phyloP scores from a whole-genome alignment of 2,797 vertebrate genomes.

The Molossus alvarezi region DNA sequence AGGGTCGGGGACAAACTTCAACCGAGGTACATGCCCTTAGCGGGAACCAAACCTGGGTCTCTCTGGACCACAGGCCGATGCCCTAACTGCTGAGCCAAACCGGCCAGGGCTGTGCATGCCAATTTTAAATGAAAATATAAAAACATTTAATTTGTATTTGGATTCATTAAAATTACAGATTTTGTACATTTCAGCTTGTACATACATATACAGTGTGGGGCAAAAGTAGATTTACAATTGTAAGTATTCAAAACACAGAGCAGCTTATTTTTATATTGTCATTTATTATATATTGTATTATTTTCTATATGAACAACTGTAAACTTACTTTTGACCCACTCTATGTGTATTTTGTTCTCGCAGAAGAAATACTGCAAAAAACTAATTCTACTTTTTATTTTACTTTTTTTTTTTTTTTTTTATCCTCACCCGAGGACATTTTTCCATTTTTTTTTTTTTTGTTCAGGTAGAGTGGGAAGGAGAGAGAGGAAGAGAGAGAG shows the following conservation, averaged over 20 bases:
- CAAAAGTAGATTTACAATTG: not conserved
- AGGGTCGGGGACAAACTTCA: too few species aligned
- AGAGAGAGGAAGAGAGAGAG: too few species aligned
- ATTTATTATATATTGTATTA: not conserved
- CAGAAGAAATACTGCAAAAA: not conserved
- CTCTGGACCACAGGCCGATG: too few species aligned
- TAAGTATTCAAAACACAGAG: not conserved
- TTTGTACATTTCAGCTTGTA: not conserved
- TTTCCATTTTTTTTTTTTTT: too few species aligned
- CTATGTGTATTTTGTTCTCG: not conserved
- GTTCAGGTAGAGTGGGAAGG: too few species aligned
- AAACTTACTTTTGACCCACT: not conserved
- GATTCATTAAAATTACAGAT: not conserved
- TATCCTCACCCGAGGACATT: too few species aligned
- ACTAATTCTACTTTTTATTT: not conserved
- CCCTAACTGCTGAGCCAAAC: too few species aligned
- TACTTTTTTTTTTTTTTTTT: not conserved
- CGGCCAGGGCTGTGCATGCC: not conserved
- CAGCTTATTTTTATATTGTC: not conserved
- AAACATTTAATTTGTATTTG: not conserved
- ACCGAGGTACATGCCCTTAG: too few species aligned
- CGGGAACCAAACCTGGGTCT: too few species aligned
- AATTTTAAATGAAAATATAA: slow-evolving; percentile 42
- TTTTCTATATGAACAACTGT: not conserved
- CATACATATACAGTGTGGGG: not conserved